Percentiles rank a stretch among this genome's conserved stretches.
Conservation (phyloP, 2,888 invertebrate genomes). For the Lingula anatina region DNA sequence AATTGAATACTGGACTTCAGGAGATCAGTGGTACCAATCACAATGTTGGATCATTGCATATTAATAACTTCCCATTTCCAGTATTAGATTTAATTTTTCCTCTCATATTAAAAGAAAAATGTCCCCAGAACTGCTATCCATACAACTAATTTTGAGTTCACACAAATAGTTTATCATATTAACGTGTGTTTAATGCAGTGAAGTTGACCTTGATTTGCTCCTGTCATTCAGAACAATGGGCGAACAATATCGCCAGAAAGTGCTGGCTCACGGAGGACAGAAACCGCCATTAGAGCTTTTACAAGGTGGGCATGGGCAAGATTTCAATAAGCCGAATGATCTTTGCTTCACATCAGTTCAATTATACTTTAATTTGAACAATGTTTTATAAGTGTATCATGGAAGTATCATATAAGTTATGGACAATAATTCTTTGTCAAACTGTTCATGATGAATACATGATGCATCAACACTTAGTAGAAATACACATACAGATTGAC, state of each 20-base stretch:
- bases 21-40: too few relatives aligned
- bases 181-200: too few relatives aligned
- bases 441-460: neutral
- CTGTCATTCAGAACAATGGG: constrained; percentile 66
- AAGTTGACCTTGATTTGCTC: too few relatives aligned
- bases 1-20: too few relatives aligned
- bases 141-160: too few relatives aligned
- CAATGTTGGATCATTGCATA: too few relatives aligned
- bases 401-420: neutral
- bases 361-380: neutral
- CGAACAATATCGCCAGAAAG: constrained; percentile 69
- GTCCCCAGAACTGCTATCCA: too few relatives aligned
- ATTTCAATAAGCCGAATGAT: neutral
- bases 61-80: too few relatives aligned
- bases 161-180: too few relatives aligned
- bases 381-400: neutral
- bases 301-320: constrained; percentile 32
- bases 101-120: too few relatives aligned
- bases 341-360: neutral
- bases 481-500: neutral
- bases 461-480: too few relatives aligned
- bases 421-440: neutral
- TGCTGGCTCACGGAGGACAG: constrained; percentile 83
- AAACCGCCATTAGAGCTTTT: constrained; percentile 74
- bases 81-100: too few relatives aligned